phyloP scores from a whole-genome alignment of 2,113 vertebrate species.

The Dicrurus megarhynchus region DNA sequence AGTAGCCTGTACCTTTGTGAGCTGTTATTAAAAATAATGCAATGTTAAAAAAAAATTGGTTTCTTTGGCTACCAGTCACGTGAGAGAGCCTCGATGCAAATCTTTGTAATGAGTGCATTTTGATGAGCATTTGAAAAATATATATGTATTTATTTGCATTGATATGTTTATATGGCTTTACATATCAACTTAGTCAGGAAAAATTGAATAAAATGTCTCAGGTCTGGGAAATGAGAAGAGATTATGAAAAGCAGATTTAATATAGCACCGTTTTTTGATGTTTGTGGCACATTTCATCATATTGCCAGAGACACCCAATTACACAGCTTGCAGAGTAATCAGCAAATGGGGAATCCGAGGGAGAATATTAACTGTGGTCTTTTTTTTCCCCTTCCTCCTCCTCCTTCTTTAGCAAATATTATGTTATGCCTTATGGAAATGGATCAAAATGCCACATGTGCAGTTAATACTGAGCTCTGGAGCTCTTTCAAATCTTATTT shows the following conservation, averaged over 20 bases:
- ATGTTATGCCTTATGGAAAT: conserved; percentile 67
- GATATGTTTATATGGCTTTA: conserved; percentile 69
- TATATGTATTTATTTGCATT: conserved; percentile 66
- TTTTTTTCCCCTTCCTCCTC: conserved; percentile 1
- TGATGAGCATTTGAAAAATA: conserved; percentile 19
- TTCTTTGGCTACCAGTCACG: not conserved
- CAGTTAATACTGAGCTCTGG: conserved; percentile 54
- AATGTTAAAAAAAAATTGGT: not conserved
- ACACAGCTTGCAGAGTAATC: conserved; percentile 66
- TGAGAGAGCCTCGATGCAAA: conserved; percentile 25
- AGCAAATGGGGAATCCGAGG: conserved; percentile 52
- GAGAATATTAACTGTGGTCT: conserved; percentile 58
- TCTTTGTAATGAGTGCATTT: conserved; percentile 50
- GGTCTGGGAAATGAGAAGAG: conserved; percentile 68
- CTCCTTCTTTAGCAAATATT: conserved; percentile 58
- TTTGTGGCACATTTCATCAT: conserved; percentile 70
- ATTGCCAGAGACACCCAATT: conserved; percentile 64
- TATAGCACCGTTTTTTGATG: conserved; percentile 59
- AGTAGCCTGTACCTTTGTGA: not conserved
- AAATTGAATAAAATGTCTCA: conserved; percentile 71
- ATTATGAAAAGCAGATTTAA: conserved; percentile 74
- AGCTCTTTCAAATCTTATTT: conserved; percentile 60
- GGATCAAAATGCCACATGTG: conserved; percentile 59
- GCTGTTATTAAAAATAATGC: conserved; percentile 34
- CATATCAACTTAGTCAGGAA: conserved; percentile 69